Conservation (phyloP, 2,888 invertebrate species). For the Barypeithes pellucidus region DNA sequence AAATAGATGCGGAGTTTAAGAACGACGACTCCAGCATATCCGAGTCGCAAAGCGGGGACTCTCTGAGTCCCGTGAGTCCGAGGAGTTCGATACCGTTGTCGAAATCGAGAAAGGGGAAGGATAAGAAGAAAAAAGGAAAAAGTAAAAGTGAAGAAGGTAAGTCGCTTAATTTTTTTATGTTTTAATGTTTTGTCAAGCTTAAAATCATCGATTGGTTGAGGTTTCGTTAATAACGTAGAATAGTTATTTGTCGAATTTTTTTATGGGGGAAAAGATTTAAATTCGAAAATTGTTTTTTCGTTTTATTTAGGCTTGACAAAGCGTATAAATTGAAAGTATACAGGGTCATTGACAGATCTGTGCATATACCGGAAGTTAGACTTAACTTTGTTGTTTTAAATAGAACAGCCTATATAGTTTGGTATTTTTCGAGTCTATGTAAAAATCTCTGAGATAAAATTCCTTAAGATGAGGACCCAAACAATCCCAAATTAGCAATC, state of each 20-base stretch:
- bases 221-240: not conserved
- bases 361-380: no score
- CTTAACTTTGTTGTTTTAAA: no score
- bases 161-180: slow-evolving; percentile 1
- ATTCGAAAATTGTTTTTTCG: not conserved
- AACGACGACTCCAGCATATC: slow-evolving; percentile 53
- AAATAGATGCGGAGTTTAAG: slow-evolving; percentile 54
- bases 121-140: slow-evolving; percentile 57
- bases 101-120: slow-evolving; percentile 62
- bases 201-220: not conserved
- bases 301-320: slow-evolving; percentile 4
- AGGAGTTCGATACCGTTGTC: slow-evolving; percentile 66
- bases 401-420: no score
- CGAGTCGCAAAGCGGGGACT: slow-evolving; percentile 53
- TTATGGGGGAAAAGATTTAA: not conserved
- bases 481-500: no score
- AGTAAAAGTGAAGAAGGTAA: slow-evolving; percentile 42
- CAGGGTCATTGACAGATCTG: no score
- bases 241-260: not conserved
- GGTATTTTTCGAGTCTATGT: no score
- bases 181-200: slow-evolving; percentile 5
- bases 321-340: not conserved
- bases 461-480: no score
- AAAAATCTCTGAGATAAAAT: no score
- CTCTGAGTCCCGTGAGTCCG: slow-evolving; percentile 53